Conservation (phyloP, 2,888 invertebrate genomes). For the Chrysolina haemoptera region DNA sequence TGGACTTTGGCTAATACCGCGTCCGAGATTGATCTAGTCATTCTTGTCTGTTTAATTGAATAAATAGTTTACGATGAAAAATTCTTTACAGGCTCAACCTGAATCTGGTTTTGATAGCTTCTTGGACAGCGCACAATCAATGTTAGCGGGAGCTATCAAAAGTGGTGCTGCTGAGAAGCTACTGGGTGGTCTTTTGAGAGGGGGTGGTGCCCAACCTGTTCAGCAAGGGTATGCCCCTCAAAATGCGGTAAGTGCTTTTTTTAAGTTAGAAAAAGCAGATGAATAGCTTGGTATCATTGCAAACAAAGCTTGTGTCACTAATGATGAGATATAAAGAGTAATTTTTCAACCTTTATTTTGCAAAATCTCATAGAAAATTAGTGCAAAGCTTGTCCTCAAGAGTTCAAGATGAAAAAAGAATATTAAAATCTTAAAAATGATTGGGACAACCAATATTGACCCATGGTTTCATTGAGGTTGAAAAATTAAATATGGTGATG, state of each 20-base stretch:
- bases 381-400: no score
- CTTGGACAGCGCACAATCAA: constrained; percentile 66
- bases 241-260: constrained; percentile 58
- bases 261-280: background rate
- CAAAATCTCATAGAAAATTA: background rate
- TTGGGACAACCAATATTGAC: no score
- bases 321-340: background rate
- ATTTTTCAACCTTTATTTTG: background rate
- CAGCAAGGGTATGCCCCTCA: constrained; percentile 60
- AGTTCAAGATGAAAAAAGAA: no score
- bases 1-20: background rate
- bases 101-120: constrained; percentile 64
- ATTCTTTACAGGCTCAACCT: constrained; percentile 50
- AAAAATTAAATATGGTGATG: background rate
- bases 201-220: constrained; percentile 43
- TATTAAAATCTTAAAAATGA: no score
- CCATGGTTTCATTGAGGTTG: background rate
- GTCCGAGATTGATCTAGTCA: background rate
- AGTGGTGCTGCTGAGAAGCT: constrained; percentile 67
- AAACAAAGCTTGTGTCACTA: constrained; percentile 9
- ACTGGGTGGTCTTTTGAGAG: constrained; percentile 59
- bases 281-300: constrained; percentile 16
- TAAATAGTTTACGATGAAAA: background rate
- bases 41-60: background rate
- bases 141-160: constrained; percentile 68